These are phyloP conservation scores for Aepyceros melampus DNA, from an alignment of 2,113 vertebrate genomes.

Conservation along the genomic window DNA sequence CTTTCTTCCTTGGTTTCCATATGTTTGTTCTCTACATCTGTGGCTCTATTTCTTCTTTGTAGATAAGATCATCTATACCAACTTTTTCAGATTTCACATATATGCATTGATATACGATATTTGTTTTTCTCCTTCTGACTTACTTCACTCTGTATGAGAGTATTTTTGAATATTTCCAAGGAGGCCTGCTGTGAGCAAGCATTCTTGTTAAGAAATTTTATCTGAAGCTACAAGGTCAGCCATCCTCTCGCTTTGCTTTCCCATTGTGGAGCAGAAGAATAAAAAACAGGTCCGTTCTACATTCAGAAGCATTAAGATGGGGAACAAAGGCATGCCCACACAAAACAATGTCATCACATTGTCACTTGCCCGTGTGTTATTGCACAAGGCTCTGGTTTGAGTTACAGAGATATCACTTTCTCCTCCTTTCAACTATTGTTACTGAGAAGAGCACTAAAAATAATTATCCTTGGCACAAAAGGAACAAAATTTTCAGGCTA, in stretches of 20 bases:
- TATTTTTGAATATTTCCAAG: background rate
- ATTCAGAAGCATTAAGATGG: background rate
- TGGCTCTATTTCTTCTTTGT: background rate
- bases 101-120: background rate
- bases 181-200: background rate
- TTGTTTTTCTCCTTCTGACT: background rate
- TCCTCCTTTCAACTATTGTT: constrained; percentile 24
- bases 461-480: background rate
- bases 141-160: background rate
- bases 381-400: constrained; percentile 21
- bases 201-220: constrained; percentile 5
- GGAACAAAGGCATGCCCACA: constrained; percentile 26
- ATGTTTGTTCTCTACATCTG: background rate
- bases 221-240: background rate
- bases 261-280: background rate
- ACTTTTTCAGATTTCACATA: background rate
- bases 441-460: constrained; percentile 21
- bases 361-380: background rate
- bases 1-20: background rate
- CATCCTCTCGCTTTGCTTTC: background rate
- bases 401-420: constrained; percentile 55
- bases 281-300: background rate
- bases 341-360: background rate
- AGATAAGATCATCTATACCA: background rate
- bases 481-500: background rate